Evolutionary conservation across 2,113 vertebrate genomes (phyloP), one percentile per base, ranked within the genome.

Genomic region (Synchiropus splendidus): DNA sequence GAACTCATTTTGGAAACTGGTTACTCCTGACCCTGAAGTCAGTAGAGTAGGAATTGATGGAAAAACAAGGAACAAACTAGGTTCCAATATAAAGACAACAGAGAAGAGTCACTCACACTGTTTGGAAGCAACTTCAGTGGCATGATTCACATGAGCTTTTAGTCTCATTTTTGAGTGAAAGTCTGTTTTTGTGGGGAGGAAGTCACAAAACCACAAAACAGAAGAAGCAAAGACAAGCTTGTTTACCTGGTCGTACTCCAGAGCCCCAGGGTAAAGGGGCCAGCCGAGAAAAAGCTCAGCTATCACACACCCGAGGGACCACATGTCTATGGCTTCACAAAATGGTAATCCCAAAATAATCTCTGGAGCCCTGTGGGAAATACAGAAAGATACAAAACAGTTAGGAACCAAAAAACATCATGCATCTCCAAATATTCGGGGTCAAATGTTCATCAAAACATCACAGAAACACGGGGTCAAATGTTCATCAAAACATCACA

Each of bases 271-370:
- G 83, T 98, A 98, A 47, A 98, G 89, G 35, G 95, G 95, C 95
- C 95, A 99, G 79, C 95, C 95, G 67, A 99, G 89, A 79, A 98
- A 99, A 58, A 99, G 87, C 74, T 99, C 95, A 39, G 95, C 93
- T 75, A 98, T 97, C 84, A 99, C 95, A 74, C 95, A 98, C 69
- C 95, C 95, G 62, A 98, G 72, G 1, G 95, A 99, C 95, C 95
- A 99, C 94, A 98, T 98, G 84, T 99, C 95, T 92, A 99, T 99
- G 92, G 95, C 95, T 94, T 99, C 95, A 90, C 92, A 92, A 89
- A 98, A 99, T 37, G 92, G 90, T 87, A 99, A 89, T 77, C 95
- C 95, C 89, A 99, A 87, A 88, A 99, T 98, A 81, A 99, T 97
- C 86, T 99, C 95, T 64, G 95, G 95, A 87, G 95, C 94, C 89